Conservation (phyloP, 2,888 invertebrate genomes). For the Sarcophaga rosellei region DNA sequence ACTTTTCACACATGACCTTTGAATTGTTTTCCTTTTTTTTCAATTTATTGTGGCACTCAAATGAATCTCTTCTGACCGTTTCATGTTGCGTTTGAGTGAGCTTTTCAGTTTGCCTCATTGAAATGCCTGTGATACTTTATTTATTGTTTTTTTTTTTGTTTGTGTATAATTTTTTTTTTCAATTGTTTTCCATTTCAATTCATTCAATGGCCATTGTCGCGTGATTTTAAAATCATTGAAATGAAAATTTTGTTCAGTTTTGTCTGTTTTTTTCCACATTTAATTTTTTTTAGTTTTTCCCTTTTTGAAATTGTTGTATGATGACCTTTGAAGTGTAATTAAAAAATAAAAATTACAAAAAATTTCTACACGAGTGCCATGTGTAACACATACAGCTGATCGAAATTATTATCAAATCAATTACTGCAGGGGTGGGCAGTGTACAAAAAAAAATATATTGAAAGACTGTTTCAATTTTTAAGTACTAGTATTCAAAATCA, state of each 20-base stretch:
- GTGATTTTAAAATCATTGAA: conserved; percentile 26
- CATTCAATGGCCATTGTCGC: conserved; percentile 45
- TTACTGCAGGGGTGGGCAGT: no score
- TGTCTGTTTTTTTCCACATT: neutral
- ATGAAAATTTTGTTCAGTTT: neutral
- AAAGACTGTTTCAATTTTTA: no score
- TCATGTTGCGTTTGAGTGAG: neutral
- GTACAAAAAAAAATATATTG: no score
- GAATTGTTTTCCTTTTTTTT: neutral
- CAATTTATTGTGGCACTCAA: neutral
- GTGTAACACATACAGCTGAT: neutral
- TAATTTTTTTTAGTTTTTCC: conserved; percentile 7
- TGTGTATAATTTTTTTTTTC: neutral
- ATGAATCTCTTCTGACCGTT: neutral
- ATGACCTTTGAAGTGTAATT: conserved; percentile 20
- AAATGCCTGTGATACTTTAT: neutral
- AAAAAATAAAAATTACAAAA: conserved; percentile 17
- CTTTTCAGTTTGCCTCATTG: conserved; percentile 7
- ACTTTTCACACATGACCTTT: conserved; percentile 30
- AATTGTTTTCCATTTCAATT: conserved; percentile 50
- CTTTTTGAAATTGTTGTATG: conserved; percentile 15
- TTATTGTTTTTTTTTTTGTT: neutral
- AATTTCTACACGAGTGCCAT: conserved; percentile 14
- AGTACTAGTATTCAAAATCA: no score
- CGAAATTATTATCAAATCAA: no score